phyloP scores from a whole-genome alignment of 2,797 vertebrate species.

The Xenopus petersii region DNA sequence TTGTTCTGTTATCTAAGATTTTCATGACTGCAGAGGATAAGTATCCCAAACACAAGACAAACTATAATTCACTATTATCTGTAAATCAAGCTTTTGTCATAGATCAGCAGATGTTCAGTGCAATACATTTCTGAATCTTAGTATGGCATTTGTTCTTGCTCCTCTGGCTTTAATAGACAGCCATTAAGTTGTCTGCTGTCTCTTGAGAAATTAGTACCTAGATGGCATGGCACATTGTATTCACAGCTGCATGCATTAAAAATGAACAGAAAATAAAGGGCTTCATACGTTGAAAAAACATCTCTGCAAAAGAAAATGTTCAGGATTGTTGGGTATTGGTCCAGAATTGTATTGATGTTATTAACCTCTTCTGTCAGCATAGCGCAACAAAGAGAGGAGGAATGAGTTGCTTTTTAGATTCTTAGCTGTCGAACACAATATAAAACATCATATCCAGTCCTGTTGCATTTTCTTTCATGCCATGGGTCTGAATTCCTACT shows the following conservation, averaged over 20 bases:
- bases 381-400: no score
- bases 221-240: neutral
- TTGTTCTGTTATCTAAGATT: neutral
- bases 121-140: neutral
- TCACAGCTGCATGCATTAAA: neutral
- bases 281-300: neutral
- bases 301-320: no score
- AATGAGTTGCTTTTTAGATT: no score
- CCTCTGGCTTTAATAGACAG: neutral
- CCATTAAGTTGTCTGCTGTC: neutral
- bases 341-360: no score
- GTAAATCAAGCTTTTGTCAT: neutral
- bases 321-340: no score
- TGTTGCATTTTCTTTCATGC: no score
- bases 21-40: neutral
- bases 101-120: neutral
- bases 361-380: no score
- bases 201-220: neutral
- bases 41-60: neutral
- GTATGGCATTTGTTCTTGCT: neutral
- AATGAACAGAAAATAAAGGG: neutral
- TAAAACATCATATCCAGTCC: no score
- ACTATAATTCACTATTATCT: neutral
- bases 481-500: no score
- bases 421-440: no score